These are phyloP conservation scores for Epizoanthus scotinus DNA, from an alignment of 92 coral and sea anemone genomes.

Conservation along the genomic window DNA sequence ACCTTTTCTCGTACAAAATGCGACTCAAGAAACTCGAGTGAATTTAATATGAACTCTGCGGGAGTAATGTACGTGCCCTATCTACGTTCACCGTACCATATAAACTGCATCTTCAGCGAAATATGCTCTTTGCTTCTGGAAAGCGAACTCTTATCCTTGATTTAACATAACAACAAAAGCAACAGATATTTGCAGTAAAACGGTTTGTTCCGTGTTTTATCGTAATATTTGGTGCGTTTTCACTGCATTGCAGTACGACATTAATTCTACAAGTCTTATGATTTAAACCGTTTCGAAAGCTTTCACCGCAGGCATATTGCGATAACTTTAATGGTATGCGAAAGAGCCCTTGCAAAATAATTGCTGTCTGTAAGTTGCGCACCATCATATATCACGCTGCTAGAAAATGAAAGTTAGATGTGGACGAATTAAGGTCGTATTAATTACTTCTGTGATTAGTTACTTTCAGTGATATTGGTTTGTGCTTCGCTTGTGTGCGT, in stretches of 20 bases:
- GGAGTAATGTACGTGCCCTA: conserved; percentile 29
- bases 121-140: background rate
- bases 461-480: too few species aligned
- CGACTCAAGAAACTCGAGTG: conserved; percentile 14
- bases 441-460: too few species aligned
- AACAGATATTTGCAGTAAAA: background rate
- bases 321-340: conserved; percentile 38
- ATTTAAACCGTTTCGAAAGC: conserved; percentile 20
- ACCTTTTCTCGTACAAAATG: conserved; percentile 8
- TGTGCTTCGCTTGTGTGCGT: too few species aligned
- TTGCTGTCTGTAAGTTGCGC: too few species aligned
- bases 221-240: conserved; percentile 15
- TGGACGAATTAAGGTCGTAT: too few species aligned
- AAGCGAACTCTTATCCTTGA: background rate
- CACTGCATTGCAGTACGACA: conserved; percentile 6
- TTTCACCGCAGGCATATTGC: conserved; percentile 34
- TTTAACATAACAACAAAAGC: background rate
- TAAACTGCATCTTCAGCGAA: conserved; percentile 4
- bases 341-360: background rate
- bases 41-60: conserved; percentile 4
- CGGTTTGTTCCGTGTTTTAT: conserved; percentile 12
- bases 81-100: background rate
- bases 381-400: too few species aligned
- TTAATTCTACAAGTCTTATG: conserved; percentile 9
- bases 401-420: too few species aligned